These are phyloP conservation scores for Lamprologus ornatipinnis DNA, from an alignment of 2,113 vertebrate genomes.

Conservation along the genomic window DNA sequence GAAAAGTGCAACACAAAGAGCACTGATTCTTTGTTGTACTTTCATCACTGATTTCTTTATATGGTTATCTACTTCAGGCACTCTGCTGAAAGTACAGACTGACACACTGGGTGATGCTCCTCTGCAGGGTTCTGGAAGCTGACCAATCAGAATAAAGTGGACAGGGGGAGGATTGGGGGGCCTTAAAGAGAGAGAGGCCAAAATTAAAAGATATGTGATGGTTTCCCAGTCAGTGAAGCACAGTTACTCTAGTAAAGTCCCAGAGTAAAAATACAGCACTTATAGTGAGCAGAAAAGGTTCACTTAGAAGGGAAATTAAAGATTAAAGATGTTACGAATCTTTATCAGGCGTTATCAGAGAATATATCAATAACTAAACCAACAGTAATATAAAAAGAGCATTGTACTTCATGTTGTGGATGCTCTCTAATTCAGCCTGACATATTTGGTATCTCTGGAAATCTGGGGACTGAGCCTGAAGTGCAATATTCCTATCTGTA, in stretches of 20 bases:
- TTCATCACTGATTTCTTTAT: not conserved
- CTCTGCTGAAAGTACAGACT: not conserved
- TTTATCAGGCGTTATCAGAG: not conserved
- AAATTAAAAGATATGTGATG: not conserved
- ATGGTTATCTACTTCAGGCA: not conserved
- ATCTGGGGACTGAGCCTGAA: not conserved
- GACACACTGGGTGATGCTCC: not conserved
- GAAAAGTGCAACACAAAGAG: not conserved
- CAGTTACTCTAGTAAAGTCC: not conserved
- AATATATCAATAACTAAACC: not conserved
- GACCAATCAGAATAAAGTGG: not conserved
- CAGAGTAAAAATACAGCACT: not conserved
- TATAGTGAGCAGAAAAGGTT: not conserved
- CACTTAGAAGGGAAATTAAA: not conserved
- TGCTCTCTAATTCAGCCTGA: not conserved
- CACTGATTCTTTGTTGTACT: not conserved
- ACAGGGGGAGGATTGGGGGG: not conserved
- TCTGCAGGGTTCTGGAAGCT: not conserved
- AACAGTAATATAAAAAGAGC: not conserved
- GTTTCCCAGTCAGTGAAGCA: not conserved
- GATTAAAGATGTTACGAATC: not conserved
- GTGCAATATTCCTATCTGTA: not conserved
- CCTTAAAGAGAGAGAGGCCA: not conserved
- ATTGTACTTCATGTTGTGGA: not conserved
- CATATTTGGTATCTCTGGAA: not conserved